These are phyloP conservation scores for Strigamia transsilvanica DNA, from an alignment of 2,888 invertebrate species.

Conservation along the genomic window DNA sequence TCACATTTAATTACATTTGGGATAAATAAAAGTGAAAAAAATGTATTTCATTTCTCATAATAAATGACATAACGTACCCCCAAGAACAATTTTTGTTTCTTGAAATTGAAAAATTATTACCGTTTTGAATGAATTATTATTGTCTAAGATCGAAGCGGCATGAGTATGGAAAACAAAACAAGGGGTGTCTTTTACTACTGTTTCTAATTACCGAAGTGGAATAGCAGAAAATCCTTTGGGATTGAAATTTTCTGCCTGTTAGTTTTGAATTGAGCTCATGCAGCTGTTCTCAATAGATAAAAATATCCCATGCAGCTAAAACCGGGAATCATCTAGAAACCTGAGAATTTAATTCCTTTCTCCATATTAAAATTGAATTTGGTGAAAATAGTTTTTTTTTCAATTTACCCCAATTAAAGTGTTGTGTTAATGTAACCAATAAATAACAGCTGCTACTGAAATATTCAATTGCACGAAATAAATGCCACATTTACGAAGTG, in stretches of 20 bases:
- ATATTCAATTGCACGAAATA: background rate
- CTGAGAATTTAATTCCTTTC: slow-evolving; percentile 26
- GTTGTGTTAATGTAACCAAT: background rate
- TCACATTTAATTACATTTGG: slow-evolving; percentile 6
- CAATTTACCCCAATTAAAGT: slow-evolving; percentile 9
- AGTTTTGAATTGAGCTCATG: slow-evolving; percentile 30
- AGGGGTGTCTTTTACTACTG: background rate
- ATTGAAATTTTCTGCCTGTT: slow-evolving; percentile 30
- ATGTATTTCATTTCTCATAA: slow-evolving; percentile 25
- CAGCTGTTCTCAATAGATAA: slow-evolving; percentile 30
- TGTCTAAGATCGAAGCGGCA: background rate
- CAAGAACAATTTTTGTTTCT: background rate
- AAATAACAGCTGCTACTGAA: background rate
- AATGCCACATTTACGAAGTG: background rate
- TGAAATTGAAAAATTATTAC: background rate
- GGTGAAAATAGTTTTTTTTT: background rate
- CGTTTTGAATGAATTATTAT: background rate
- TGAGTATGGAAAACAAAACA: slow-evolving; percentile 1
- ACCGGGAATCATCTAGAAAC: slow-evolving; percentile 24
- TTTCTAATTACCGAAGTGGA: slow-evolving; percentile 20
- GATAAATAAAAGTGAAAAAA: slow-evolving; percentile 21
- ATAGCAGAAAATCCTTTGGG: slow-evolving; percentile 21
- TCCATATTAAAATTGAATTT: slow-evolving; percentile 4
- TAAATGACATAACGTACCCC: slow-evolving; percentile 13
- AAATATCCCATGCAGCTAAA: slow-evolving; percentile 16